A percentile compares a stretch with the other conserved stretches of the same genome.
These are phyloP conservation scores for Polydrusus tereticollis DNA, from an alignment of 2,888 invertebrate genomes.

Conservation along the genomic window DNA sequence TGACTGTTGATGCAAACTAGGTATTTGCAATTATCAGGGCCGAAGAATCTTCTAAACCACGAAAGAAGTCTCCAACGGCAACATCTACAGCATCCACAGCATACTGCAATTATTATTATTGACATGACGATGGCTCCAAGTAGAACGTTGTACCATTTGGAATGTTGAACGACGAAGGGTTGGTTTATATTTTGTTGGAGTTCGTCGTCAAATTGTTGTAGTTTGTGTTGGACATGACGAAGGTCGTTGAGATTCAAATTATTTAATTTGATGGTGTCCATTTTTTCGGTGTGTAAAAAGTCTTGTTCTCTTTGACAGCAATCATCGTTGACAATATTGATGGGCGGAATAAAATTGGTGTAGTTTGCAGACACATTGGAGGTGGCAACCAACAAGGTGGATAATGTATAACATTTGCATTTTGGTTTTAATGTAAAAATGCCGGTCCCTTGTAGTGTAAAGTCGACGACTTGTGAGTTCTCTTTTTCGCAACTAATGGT, in stretches of 20 bases:
- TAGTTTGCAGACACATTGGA: constrained; percentile 21
- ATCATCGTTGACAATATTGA: constrained; percentile 20
- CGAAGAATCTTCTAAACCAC: not conserved
- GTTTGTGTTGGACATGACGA: constrained; percentile 36
- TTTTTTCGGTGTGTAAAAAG: no score
- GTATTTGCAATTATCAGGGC: not conserved
- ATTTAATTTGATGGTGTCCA: constrained; percentile 22
- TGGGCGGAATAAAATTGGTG: constrained; percentile 14
- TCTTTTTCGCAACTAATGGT: no score
- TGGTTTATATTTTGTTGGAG: constrained; percentile 29
- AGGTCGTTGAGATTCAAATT: constrained; percentile 40
- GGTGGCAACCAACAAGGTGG: not conserved
- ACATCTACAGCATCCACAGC: not conserved
- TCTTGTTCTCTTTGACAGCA: constrained; percentile 28
- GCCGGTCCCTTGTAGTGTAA: not conserved
- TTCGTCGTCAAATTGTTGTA: constrained; percentile 39
- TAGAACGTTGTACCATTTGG: constrained; percentile 37
- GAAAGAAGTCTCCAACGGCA: not conserved
- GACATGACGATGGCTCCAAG: not conserved
- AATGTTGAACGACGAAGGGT: constrained; percentile 20
- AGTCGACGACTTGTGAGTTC: no score
- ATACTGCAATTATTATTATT: not conserved
- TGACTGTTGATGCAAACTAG: not conserved
- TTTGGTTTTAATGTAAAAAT: constrained; percentile 6
- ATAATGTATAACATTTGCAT: constrained; percentile 13